Evolutionary conservation across 2,113 vertebrate genomes (phyloP), one percentile per base, ranked within the genome.

Genomic region (Eurystomus gularis): DNA sequence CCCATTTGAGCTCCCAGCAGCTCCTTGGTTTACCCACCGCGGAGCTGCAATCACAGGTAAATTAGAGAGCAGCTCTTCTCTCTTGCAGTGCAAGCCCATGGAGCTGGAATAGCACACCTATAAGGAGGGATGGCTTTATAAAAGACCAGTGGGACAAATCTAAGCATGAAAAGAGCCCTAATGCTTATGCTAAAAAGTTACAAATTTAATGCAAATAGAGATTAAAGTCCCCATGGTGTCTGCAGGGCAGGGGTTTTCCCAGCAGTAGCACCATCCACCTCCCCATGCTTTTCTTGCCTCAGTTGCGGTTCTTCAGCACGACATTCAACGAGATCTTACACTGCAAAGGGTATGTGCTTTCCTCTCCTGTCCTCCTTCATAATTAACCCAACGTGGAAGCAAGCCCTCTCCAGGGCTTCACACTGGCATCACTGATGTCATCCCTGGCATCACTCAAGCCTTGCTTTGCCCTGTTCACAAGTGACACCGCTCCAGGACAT

Each of bases 1-100:
- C 25, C 29, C 0, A 0, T 7, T 9, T 1, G 44, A 49, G 37
- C 0, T 46, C 40, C 82, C 10, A 0, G 82, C 55, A 37, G 60
- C 69, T 90, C 48, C 88, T 44, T 31, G 28, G 18, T 11, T 76
- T 19, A 39, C 58, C 62, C 84, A 25, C 18, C 2, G 1, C 55
- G 1, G 2, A 42, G 28, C 68, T 60, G 46, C 44, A 21, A 17
- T 4, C 73, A 6, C 40, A 11, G 2, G 51, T 49, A 33, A 76
- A 73, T 33, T 76, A 51, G 62, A 82, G 66, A 33, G 82, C 52
- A 70, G 61, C 71, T 72, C 57, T 54, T 31, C 39, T 46, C 42
- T 69, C 68, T 33, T 5, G 4, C 51, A 31, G 13, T 3, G 9
- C 54, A 26, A 57, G 39, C 35, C 40, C 23, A 2, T 1, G 23